Conservation (phyloP, 2,113 vertebrate species). For the Anarhynchus alexandrinus region DNA sequence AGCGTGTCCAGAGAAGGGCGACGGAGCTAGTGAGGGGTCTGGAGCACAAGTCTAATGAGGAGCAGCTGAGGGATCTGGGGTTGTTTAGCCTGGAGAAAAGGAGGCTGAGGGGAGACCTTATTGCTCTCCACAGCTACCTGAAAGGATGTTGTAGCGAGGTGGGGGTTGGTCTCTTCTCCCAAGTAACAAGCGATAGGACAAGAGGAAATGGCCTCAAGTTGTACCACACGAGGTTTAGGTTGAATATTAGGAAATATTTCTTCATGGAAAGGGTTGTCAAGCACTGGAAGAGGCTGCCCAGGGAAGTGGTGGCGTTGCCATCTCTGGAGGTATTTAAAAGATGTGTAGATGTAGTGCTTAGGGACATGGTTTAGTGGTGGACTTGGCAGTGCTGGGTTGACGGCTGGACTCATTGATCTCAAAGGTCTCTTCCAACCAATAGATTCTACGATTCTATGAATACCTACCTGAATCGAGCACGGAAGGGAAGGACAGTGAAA, state of each 20-base stretch:
- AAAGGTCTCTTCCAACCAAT: neutral
- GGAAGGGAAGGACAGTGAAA: neutral
- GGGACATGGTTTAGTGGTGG: neutral
- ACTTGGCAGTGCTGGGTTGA: neutral
- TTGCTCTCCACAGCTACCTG: neutral
- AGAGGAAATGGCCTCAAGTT: neutral
- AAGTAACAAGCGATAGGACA: neutral
- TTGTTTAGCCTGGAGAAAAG: neutral
- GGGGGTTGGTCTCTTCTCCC: neutral
- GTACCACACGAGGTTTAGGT: neutral
- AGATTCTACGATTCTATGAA: neutral
- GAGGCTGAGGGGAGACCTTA: neutral
- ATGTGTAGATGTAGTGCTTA: neutral
- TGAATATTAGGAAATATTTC: neutral
- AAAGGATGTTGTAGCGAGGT: neutral
- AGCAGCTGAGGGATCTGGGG: neutral
- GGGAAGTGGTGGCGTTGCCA: neutral
- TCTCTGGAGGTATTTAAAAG: neutral
- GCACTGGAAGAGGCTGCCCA: neutral
- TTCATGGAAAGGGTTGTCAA: neutral
- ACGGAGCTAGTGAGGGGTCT: neutral
- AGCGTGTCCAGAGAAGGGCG: neutral
- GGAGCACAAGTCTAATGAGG: neutral
- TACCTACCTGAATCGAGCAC: neutral
- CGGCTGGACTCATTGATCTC: neutral